Conservation (phyloP, 2,888 invertebrate genomes). For the Thereva unica region DNA sequence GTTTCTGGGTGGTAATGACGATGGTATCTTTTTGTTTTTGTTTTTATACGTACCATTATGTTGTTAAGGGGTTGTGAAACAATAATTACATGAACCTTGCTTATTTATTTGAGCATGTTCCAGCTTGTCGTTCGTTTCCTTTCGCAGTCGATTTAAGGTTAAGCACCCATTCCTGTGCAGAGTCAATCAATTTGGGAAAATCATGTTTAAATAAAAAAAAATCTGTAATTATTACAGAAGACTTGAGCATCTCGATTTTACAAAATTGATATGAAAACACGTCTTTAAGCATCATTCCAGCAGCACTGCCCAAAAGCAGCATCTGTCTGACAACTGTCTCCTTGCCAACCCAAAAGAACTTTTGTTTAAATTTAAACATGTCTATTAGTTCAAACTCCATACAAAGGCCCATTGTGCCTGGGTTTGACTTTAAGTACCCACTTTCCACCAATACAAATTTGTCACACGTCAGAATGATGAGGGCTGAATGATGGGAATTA, state of each 20-base stretch:
- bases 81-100: not conserved
- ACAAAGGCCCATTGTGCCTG: not conserved
- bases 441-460: conserved; percentile 20
- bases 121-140: too few species aligned
- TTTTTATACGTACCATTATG: not conserved
- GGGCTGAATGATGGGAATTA: conserved; percentile 3
- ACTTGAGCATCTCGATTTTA: conserved; percentile 4
- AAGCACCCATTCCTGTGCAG: too few species aligned
- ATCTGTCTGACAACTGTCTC: conserved; percentile 19
- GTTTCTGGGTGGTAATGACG: conserved; percentile 28
- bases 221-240: not conserved
- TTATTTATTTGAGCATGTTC: too few species aligned
- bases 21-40: not conserved
- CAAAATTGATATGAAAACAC: conserved; percentile 6
- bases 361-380: not conserved
- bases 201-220: too few species aligned
- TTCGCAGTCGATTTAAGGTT: too few species aligned
- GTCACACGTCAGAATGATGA: conserved; percentile 28
- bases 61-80: not conserved
- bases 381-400: conserved; percentile 15
- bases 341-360: not conserved
- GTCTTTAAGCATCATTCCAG: not conserved
- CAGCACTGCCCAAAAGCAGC: conserved; percentile 1
- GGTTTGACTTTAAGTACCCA: conserved; percentile 14
- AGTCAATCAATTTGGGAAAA: too few species aligned